Evolutionary conservation across 2,113 vertebrate species (phyloP), one percentile per base, ranked within the genome.

Genomic region (Carettochelys insculpta): DNA sequence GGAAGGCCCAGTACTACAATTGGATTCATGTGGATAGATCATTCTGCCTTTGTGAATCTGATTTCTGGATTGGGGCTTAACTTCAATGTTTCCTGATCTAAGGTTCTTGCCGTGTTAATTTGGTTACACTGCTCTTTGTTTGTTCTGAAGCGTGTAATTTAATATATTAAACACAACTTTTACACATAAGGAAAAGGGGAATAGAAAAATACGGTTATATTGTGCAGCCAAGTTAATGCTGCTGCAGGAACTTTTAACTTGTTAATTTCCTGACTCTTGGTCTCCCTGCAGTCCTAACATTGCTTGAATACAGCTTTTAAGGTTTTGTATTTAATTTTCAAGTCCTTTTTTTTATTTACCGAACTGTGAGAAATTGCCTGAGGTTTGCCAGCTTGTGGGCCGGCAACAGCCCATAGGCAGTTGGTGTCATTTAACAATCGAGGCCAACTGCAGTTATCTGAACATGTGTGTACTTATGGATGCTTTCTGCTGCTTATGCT

Each of bases 401-500:
- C 89, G 75, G 83, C 79, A 0, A 90, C 90, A 50, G 87, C 51
- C 85, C 38, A 0, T 0, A 41, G 92, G 29, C 94, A 94, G 89
- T 92, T 91, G 94, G 92, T 61, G 91, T 84, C 65, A 82, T 82
- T 92, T 93, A 78, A 77, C 22, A 24, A 92, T 71, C 0, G 25
- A 78, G 54, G 43, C 75, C 11, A 61, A 17, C 5, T 0, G 79
- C 2, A 5, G 1, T 9, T 90, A 92, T 83, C 82, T 0, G 34
- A 51, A 2, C 11, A 45, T 20, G 52, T 1, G 0, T 87, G n/a
- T 88, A 89, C 86, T 90, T 14, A 3, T 0, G 41, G 90, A 41
- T 88, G 14, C 90, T 90, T 88, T 76, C 48, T 87, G 88, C 94
- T 94, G 91, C 90, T 93, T 38, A 52, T 25, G 58, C 68, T 96